Base-by-base conservation (phyloP, 2,888 invertebrate genomes). In the Meiosimyza platycephala region DNA sequence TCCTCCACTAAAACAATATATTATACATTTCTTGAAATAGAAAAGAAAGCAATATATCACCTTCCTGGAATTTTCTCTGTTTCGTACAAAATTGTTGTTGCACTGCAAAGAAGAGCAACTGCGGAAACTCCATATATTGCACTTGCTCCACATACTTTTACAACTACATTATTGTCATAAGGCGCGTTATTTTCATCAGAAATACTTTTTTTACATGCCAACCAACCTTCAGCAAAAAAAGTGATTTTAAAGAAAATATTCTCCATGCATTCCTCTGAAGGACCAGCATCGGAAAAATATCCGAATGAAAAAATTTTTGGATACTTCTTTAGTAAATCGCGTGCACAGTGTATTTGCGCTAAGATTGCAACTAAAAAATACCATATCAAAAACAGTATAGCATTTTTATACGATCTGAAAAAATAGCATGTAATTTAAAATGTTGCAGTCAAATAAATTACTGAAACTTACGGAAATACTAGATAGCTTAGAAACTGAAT, bases 171-270 rank as follows among this genome's bases (percentile, higher is more conserved):
- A 62, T 73, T 73, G 52, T 68, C 47, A 5, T 16, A 28, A 15
- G 74, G 68, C 33, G 57, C 13, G 7, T 68, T 51, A 28, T 54
- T 16, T 12, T 40, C 28, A 13, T 55, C 9, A 18, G 18, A 15
- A 13, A 33, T 12, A 47, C 55, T 47, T 55, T 60, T 65, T 18
- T 51, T 11, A 57, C 6, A 18, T 48, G 64, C 54, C 16, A 73
- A 72, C 78, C 78, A 78, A 52, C 78, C 78, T 6, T 66, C 72
- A 4, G 77, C 78, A 13, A 57, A 40, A 13, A 78, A 71, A 50
- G 75, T 76, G 5, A 78, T 78, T 68, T 71, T 74, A 48, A 76
- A 78, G 2, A 72, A 74, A 3, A 74, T 72, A 51, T 75, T 75
- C 40, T 77, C 69, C 4, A 72, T 64, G 13, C 66, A 18, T 57